These are phyloP conservation scores for Eira barbara DNA, from an alignment of 2,113 vertebrate genomes.

Conservation along the genomic window DNA sequence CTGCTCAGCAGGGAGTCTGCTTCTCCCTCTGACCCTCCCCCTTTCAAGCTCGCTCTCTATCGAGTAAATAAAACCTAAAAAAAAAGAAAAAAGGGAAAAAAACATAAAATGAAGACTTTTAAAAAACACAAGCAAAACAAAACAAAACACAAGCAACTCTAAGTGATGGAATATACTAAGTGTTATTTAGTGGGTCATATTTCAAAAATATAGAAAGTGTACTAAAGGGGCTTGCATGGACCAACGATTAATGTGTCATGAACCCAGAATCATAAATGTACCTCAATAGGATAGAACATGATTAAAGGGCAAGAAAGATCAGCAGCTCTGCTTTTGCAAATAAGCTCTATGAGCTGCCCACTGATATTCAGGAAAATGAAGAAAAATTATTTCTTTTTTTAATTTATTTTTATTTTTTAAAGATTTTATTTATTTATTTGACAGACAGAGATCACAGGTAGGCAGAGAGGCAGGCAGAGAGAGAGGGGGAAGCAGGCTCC, in stretches of 20 bases:
- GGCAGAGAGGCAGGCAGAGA: too few relatives aligned
- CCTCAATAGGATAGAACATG: neutral
- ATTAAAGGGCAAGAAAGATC: neutral
- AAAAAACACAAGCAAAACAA: neutral
- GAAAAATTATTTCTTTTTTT: conserved; percentile 20
- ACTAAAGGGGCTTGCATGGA: neutral
- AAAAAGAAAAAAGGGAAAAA: neutral
- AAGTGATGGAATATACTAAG: neutral
- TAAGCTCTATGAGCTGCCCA: neutral
- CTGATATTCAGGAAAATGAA: neutral
- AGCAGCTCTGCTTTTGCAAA: neutral
- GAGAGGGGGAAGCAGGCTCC: too few relatives aligned
- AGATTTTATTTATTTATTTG: too few relatives aligned
- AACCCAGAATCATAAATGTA: neutral
- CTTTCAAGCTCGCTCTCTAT: too few relatives aligned
- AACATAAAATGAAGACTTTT: neutral
- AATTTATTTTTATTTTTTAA: too few relatives aligned
- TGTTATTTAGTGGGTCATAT: neutral
- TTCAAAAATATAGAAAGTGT: neutral
- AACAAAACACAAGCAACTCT: neutral
- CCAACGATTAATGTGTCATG: neutral
- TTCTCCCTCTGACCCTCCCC: too few relatives aligned
- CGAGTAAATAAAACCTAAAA: too few relatives aligned
- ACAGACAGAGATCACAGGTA: too few relatives aligned
- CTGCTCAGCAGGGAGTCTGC: too few relatives aligned